Evolutionary conservation across 2,113 vertebrate genomes (phyloP).

Genomic region (Micronisus gabar): DNA sequence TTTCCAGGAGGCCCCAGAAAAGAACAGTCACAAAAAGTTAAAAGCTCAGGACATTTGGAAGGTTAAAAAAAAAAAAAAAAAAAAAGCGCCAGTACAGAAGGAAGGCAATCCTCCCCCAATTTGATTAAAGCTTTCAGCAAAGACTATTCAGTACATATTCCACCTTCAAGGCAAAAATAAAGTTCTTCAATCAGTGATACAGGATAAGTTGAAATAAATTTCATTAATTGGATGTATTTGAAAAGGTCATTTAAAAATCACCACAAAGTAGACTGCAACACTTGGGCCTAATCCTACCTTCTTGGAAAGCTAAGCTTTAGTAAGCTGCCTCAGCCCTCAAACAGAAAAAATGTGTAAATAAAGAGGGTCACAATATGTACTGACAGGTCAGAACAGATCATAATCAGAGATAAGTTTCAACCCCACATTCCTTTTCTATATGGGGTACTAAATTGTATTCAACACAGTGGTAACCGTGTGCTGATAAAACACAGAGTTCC

Average conservation of each 20-base stretch:
- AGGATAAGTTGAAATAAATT: constrained; percentile 22
- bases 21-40: neutral
- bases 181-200: constrained; percentile 7
- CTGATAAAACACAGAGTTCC: neutral
- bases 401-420: neutral
- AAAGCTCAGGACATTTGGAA: neutral
- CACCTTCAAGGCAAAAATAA: constrained; percentile 36
- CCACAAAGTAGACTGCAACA: neutral
- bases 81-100: neutral
- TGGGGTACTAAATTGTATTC: neutral
- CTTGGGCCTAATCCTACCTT: neutral
- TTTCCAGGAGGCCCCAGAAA: neutral
- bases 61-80: neutral
- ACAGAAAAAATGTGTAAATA: neutral
- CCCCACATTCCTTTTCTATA: neutral
- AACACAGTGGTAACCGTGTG: neutral
- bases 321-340: neutral
- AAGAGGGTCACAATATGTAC: neutral
- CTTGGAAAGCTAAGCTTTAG: neutral
- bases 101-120: neutral
- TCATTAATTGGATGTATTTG: constrained; percentile 24
- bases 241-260: constrained; percentile 50
- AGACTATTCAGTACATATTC: neutral
- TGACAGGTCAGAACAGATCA: neutral
- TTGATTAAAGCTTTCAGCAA: constrained; percentile 33